Percentiles rank a stretch among this genome's conserved stretches.
phyloP scores from a whole-genome alignment of 2,113 vertebrate species.

The Syrmaticus mikado region DNA sequence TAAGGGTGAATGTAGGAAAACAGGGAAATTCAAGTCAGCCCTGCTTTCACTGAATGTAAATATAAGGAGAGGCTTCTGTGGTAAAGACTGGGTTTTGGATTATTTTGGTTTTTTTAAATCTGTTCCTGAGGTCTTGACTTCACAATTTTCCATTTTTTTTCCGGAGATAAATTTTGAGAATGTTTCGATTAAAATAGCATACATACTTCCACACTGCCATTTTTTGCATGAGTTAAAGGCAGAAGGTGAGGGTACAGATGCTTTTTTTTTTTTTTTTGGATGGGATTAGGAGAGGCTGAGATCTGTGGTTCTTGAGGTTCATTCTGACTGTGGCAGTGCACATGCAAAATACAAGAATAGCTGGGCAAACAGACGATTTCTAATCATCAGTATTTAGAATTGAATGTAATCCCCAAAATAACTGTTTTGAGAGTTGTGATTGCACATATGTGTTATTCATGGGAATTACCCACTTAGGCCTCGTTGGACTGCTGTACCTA shows the following conservation, averaged over 20 bases:
- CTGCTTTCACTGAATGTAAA: background rate
- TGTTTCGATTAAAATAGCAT: background rate
- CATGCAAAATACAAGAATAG: background rate
- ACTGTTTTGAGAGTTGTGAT: background rate
- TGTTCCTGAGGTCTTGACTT: background rate
- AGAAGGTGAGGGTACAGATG: background rate
- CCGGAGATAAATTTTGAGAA: background rate
- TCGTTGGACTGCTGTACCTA: rapidly evolving
- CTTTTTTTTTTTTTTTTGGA: too few relatives aligned
- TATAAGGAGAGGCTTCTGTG: background rate
- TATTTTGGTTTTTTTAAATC: background rate
- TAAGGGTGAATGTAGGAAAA: background rate
- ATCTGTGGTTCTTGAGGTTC: background rate
- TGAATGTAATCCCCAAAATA: background rate
- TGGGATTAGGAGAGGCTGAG: background rate
- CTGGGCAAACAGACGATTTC: background rate
- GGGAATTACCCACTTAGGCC: background rate
- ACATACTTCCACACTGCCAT: background rate
- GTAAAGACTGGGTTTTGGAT: background rate
- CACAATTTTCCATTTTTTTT: background rate
- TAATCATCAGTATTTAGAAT: background rate
- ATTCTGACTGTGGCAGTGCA: background rate
- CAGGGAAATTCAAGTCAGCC: background rate
- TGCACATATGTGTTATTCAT: background rate
- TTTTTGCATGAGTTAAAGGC: background rate